Evolutionary conservation across 2,113 vertebrate genomes (phyloP), one percentile per base, ranked within the genome.

Genomic region (Rhineura floridana): DNA sequence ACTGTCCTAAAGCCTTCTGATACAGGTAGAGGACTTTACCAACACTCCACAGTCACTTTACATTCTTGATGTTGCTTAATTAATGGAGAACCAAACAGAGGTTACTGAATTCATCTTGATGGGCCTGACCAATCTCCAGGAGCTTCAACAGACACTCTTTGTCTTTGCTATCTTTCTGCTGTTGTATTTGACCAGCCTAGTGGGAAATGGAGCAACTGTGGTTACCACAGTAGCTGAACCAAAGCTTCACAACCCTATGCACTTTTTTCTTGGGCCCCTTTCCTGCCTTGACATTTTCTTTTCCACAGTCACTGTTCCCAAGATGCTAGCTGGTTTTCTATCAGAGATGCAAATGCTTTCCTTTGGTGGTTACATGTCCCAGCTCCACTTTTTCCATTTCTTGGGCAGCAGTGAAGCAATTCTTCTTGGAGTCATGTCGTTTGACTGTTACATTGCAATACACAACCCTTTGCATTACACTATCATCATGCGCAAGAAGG

Each of bases 371-470:
- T 94, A 91, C 28, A 90, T 94, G 85, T 50, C 12, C n/a, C 88
- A 93, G 2, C 88, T 94, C 85, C 93, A 94, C 59, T 93, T 93
- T 82, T 88, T 94, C 63, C 92, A 90, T 52, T 46, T 94, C 65
- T 82, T 92, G 72, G 63, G 63, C 30, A 83, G 81, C 63, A 83
- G 42, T 36, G 81, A 83, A 44, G 81, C 23, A 3, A 6, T 83
- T 3, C 63, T 83, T 48, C 81, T 83, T 23, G 81, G 63, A 0
- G 44, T 81, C 72, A 95, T 92, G 93, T 89, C 90, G 46, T 91
- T 91, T 48, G 92, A 93, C 13, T 25, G 82, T 21, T 94, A 89
- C 39, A 84, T 93, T 0, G 90, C 92, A 42, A 87, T 94, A 72
- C 93, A 90, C 79, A 87, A 76, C 33, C 91, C 93, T 2, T 52